Evolutionary conservation across 2,797 vertebrate species (phyloP).

Genomic region (Orientallactaga sibirica): DNA sequence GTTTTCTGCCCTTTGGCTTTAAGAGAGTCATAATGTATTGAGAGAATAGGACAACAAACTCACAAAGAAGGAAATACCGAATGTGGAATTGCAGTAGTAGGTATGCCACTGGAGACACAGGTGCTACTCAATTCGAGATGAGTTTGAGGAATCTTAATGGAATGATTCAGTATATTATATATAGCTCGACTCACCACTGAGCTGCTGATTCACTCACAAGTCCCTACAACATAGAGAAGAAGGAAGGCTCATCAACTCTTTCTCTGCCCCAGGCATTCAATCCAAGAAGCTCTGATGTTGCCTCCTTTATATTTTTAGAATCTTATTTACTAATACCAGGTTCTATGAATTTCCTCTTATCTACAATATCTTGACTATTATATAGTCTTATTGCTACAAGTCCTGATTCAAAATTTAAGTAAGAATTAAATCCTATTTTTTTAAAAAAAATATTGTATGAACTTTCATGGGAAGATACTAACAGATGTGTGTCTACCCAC

Average conservation of each 20-base stretch:
- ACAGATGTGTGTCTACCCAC: too few species aligned
- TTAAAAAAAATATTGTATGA: not conserved
- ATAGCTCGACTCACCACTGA: not conserved
- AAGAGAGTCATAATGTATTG: not conserved
- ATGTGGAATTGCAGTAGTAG: not conserved
- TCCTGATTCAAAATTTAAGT: not conserved
- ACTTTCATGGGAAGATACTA: too few species aligned
- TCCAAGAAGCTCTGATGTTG: not conserved
- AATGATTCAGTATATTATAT: not conserved
- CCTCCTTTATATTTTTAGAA: not conserved
- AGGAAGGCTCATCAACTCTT: not conserved
- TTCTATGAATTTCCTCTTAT: not conserved
- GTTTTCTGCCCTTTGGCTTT: not conserved
- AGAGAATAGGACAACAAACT: too few species aligned
- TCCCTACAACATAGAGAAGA: not conserved
- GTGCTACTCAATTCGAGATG: not conserved
- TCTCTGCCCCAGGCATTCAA: not conserved
- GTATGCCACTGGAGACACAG: not conserved
- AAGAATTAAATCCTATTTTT: not conserved
- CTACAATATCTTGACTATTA: not conserved
- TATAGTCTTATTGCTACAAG: not conserved
- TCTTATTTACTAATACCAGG: not conserved
- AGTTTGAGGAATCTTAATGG: not conserved
- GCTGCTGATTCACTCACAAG: not conserved
- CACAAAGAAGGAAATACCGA: not conserved